phyloP scores from a whole-genome alignment of 2,888 invertebrate species.

The Rhamphomyia laevipes region DNA sequence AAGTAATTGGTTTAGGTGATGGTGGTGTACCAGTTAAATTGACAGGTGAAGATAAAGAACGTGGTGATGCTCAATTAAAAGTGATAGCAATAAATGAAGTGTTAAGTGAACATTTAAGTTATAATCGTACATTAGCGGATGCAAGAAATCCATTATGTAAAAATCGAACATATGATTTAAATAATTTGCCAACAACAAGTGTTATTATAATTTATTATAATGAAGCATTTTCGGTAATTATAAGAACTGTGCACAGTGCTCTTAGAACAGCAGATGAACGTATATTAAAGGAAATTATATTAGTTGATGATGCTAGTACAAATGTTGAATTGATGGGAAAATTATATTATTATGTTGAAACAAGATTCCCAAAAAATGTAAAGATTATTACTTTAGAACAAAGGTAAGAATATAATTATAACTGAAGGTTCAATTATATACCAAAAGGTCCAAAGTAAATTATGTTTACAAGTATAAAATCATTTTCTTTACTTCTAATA shows the following conservation, averaged over 20 bases:
- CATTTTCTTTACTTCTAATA: too few species aligned
- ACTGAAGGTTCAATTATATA: too few species aligned
- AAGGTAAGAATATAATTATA: constrained; percentile 43
- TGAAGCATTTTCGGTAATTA: constrained; percentile 75
- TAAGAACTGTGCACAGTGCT: constrained; percentile 65
- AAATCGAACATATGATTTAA: constrained; percentile 42
- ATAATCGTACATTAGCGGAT: constrained; percentile 54
- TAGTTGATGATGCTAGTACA: constrained; percentile 90
- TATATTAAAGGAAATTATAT: constrained; percentile 72
- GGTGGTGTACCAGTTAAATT: constrained; percentile 56
- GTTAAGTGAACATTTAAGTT: constrained; percentile 75
- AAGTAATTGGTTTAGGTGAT: constrained; percentile 60
- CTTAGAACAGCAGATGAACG: constrained; percentile 53
- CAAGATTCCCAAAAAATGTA: constrained; percentile 56
- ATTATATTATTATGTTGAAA: constrained; percentile 66
- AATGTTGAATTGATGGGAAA: constrained; percentile 60
- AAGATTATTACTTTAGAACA: constrained; percentile 62
- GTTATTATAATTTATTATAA: constrained; percentile 83
- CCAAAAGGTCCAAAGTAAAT: too few species aligned
- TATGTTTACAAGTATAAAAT: too few species aligned
- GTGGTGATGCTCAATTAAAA: constrained; percentile 60
- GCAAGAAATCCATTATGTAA: constrained; percentile 32
- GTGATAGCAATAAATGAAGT: constrained; percentile 80
- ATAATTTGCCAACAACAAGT: constrained; percentile 57
- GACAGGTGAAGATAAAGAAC: constrained; percentile 49